A percentile compares a stretch with the other conserved stretches of the same genome.
Evolutionary conservation across 1,140 invertebrate species (phyloP).

Genomic region (Brachionus plicatilis): DNA sequence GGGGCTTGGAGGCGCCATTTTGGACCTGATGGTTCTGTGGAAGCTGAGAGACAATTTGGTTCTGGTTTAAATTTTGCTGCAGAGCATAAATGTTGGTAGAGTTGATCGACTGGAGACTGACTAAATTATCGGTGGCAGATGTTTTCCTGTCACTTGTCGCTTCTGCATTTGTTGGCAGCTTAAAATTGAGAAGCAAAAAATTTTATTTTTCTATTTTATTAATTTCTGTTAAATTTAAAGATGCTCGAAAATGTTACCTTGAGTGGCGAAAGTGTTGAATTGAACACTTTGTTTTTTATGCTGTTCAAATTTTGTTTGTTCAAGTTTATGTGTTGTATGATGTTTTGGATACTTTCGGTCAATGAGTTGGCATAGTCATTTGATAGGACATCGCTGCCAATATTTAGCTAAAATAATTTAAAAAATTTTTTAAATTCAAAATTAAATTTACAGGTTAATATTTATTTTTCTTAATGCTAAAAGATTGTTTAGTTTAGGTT

Average conservation of each 20-base stretch:
- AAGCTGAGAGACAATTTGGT: neutral
- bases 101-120: neutral
- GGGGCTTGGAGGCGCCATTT: neutral
- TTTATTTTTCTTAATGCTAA: neutral
- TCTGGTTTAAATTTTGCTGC: slow-evolving; percentile 12
- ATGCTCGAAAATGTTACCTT: neutral
- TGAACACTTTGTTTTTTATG: slow-evolving; percentile 1
- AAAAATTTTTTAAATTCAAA: neutral
- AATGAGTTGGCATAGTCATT: slow-evolving; percentile 1
- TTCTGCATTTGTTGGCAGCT: neutral
- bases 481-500: neutral
- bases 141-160: neutral
- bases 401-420: neutral
- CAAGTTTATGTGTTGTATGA: neutral
- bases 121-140: neutral
- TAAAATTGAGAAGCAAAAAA: neutral
- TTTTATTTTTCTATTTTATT: neutral
- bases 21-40: neutral
- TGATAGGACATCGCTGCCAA: neutral
- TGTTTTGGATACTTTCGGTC: neutral
- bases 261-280: neutral
- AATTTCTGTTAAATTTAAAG: no score
- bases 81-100: neutral
- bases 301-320: slow-evolving; percentile 18
- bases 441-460: neutral